Percentiles rank a stretch among this genome's conserved stretches.
Evolutionary conservation across 2,113 vertebrate genomes (phyloP).

Genomic region (Macaca mulatta): DNA sequence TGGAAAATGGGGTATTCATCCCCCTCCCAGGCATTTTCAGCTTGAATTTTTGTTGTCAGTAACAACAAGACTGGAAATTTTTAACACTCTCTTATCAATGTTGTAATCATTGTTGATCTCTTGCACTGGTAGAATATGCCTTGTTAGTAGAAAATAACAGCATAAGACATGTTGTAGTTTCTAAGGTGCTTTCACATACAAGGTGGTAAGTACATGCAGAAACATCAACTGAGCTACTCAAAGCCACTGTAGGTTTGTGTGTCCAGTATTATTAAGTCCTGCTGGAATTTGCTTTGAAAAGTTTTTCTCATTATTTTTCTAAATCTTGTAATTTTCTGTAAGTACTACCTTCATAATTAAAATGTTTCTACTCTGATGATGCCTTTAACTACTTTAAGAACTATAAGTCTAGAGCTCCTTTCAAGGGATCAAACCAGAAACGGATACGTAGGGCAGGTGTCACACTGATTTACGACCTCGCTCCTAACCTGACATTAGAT

Average conservation of each 20-base stretch:
- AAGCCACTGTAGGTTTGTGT: neutral
- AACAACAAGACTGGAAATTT: neutral
- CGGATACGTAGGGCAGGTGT: neutral
- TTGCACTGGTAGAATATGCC: neutral
- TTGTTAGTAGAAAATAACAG: neutral
- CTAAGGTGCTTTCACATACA: neutral
- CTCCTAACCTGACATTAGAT: neutral
- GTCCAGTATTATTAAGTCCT: neutral
- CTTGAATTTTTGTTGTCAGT: neutral
- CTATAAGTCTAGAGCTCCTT: constrained; percentile 16
- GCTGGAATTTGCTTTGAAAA: constrained; percentile 30
- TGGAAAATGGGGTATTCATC: too few relatives aligned
- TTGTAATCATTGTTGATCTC: neutral
- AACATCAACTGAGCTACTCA: neutral
- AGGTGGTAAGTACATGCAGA: neutral
- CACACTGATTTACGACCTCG: neutral
- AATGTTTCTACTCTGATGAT: neutral
- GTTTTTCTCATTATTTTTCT: constrained; percentile 24
- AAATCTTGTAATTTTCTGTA: constrained; percentile 58
- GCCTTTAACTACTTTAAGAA: constrained; percentile 53
- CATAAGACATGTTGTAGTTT: neutral
- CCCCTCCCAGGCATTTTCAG: neutral
- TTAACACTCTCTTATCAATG: neutral
- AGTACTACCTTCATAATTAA: constrained; percentile 45
- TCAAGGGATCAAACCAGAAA: constrained; percentile 26